These are phyloP conservation scores for Hirtodrosophila cameraria DNA, from an alignment of 2,888 invertebrate genomes.

Conservation along the genomic window DNA sequence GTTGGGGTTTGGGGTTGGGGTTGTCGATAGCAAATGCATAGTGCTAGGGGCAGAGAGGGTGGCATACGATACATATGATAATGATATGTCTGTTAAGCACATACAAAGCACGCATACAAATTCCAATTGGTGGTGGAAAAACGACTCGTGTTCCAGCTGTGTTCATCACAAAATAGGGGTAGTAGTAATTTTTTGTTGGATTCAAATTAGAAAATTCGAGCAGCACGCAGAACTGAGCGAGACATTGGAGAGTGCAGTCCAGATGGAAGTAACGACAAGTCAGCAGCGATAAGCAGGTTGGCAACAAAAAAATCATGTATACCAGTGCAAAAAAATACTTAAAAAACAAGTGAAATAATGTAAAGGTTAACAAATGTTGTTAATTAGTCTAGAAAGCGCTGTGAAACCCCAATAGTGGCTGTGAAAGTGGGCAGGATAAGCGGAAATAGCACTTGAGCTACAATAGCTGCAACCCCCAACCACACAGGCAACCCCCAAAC, in stretches of 20 bases:
- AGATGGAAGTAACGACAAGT: conserved; percentile 28
- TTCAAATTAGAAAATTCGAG: conserved; percentile 72
- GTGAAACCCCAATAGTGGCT: background rate
- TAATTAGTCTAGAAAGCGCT: background rate
- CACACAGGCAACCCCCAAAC: conserved; percentile 26
- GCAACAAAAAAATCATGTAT: conserved; percentile 4
- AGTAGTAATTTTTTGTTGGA: conserved; percentile 62
- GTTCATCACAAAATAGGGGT: conserved; percentile 66
- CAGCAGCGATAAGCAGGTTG: conserved; percentile 25
- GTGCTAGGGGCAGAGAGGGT: conserved; percentile 43
- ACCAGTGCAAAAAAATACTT: background rate
- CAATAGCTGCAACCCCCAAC: conserved; percentile 29
- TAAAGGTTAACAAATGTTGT: background rate
- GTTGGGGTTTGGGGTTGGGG: conserved; percentile 23
- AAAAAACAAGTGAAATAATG: background rate
- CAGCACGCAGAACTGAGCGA: conserved; percentile 43
- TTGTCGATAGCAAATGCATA: conserved; percentile 11
- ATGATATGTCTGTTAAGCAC: conserved; percentile 62
- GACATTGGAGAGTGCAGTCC: conserved; percentile 51
- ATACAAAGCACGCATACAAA: conserved; percentile 25
- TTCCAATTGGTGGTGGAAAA: conserved; percentile 75
- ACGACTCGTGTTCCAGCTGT: conserved; percentile 55
- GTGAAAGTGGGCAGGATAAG: conserved; percentile 10
- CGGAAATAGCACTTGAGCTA: background rate
- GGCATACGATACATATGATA: conserved; percentile 68